These are phyloP conservation scores for Noctua comes DNA, from an alignment of 2,888 invertebrate species.

Conservation along the genomic window DNA sequence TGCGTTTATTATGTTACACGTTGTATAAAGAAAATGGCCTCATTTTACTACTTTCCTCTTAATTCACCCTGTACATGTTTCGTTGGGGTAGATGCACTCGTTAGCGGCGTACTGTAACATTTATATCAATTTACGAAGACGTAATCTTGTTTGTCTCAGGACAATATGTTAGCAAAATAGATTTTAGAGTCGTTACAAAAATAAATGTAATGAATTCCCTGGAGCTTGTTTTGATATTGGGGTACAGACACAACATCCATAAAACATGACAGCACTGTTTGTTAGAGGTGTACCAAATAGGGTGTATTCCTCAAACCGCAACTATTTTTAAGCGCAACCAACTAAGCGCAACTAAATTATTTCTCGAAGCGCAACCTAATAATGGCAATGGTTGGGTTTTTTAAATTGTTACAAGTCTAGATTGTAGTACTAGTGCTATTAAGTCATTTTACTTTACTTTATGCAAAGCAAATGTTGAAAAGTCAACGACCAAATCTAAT, in stretches of 20 bases:
- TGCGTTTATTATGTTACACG: too few relatives aligned
- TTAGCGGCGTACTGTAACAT: constrained; percentile 37
- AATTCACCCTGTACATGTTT: constrained; percentile 35
- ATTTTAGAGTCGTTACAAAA: constrained; percentile 13
- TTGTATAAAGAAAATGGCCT: background rate
- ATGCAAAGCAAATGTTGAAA: background rate
- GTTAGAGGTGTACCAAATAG: background rate
- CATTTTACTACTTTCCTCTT: too few relatives aligned
- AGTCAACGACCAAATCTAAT: constrained; percentile 26
- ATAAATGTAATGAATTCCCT: background rate
- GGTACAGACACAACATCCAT: background rate
- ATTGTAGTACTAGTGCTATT: background rate
- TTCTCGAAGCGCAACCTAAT: too few relatives aligned
- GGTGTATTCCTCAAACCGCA: too few relatives aligned
- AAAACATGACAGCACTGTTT: background rate
- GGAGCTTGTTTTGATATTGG: background rate
- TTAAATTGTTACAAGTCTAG: too few relatives aligned
- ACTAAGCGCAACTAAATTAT: too few relatives aligned
- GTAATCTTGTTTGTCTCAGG: constrained; percentile 39
- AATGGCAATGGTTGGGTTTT: too few relatives aligned
- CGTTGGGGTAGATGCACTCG: constrained; percentile 47
- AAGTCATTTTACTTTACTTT: background rate
- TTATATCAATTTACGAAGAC: constrained; percentile 55
- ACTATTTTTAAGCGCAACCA: too few relatives aligned
- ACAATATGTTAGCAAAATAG: constrained; percentile 27